Evolutionary conservation across 37 sponge, comb jelly and placozoan species (phyloP), one percentile per base, ranked within the genome.

Genomic region (Mnemiopsis leidyi): DNA sequence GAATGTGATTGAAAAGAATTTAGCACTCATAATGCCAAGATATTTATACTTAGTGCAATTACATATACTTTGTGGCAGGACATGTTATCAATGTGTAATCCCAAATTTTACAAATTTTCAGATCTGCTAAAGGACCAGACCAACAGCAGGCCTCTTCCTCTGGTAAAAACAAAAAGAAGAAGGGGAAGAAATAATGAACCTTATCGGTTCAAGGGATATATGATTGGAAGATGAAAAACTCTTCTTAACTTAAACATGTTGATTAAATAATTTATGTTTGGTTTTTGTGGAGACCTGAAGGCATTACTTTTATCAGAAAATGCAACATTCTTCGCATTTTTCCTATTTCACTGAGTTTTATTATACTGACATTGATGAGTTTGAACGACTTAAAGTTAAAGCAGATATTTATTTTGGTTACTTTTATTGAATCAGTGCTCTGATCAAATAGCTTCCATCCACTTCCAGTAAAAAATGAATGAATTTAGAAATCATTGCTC

Each of bases 161-260:
- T 85, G 90, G 90, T 21, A 85, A 85, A 26, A 85, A 85, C 30
- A 85, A 85, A 61, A 85, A 85, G 90, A 85, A 85, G 30, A 85
- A 85, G 26, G 90, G 90, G n/a, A 38, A 40, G 30, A 85, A 85
- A 39, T 85, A 85, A 21, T 5, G 82, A 71, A 25, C 5, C 30
- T 69, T 21, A 61, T 61, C 68, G 68, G 9, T 61, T 21, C 68
- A 61, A 61, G 18, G 68, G n/a, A n/a, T n/a, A n/a, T n/a, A n/a
- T n/a, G n/a, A 67, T 67, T 67, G 18, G 68, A 67, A 67, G 20
- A 67, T 67, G 68, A 67, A 67, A 67, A 20, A 20, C 68, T 21
- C 20, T 20, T 67, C 68, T 21, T 67, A 67, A 21, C 20, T 20
- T 21, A 21, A 20, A 67, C 68, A 67, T 21, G 13, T 67, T 67